Conservation (phyloP, 2,888 invertebrate genomes). For the Amaurobius ferox region DNA sequence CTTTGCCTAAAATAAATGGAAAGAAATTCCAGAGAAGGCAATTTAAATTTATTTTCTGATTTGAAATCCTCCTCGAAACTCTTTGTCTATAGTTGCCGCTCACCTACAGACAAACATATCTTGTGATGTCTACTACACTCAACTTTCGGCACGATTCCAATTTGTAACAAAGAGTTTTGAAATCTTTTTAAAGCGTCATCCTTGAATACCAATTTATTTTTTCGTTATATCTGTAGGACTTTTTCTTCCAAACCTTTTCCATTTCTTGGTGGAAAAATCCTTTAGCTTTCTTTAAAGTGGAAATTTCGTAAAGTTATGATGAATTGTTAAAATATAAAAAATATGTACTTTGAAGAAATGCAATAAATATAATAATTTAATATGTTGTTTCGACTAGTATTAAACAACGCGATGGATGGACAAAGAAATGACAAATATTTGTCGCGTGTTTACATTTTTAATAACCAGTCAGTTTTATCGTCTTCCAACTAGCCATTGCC, state of each 20-base stretch:
- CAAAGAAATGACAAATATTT: no score
- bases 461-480: no score
- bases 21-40: constrained; percentile 9
- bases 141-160: constrained; percentile 57
- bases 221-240: background rate
- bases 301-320: no score
- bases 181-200: background rate
- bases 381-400: no score
- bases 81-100: constrained; percentile 37
- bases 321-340: no score
- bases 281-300: no score
- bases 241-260: background rate
- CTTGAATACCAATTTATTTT: background rate
- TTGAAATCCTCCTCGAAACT: constrained; percentile 23
- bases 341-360: no score
- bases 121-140: constrained; percentile 52
- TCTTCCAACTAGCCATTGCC: no score
- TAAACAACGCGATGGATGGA: no score
- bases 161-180: constrained; percentile 54
- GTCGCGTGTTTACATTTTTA: no score
- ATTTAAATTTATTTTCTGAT: constrained; percentile 33
- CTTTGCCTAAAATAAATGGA: background rate
- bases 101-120: constrained; percentile 37
- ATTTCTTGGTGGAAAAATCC: no score
- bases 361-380: no score